Percentiles rank a stretch among this genome's conserved stretches.
Evolutionary conservation across 2,113 vertebrate genomes (phyloP).

Genomic region (Eolophus roseicapilla): DNA sequence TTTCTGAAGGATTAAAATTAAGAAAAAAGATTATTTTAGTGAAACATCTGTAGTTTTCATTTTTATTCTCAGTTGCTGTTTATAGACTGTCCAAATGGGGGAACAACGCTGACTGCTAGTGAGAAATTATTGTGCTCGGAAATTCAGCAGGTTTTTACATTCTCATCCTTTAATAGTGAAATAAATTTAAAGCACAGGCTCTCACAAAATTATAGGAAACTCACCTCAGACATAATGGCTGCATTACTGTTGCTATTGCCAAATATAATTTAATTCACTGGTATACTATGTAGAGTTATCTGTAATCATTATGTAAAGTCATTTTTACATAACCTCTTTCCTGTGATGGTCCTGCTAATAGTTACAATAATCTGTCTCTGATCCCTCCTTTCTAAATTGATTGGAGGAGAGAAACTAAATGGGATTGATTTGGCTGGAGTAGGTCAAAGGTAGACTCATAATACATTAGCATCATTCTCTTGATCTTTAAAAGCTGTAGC

Average conservation of each 20-base stretch:
- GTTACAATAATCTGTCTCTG: not conserved
- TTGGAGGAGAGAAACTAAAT: not conserved
- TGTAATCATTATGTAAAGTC: constrained; percentile 24
- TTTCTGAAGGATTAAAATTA: not conserved
- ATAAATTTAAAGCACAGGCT: constrained; percentile 1
- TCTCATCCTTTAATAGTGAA: not conserved
- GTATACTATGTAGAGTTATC: not conserved
- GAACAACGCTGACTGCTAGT: not conserved
- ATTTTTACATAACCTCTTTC: constrained; percentile 27
- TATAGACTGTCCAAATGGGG: not conserved
- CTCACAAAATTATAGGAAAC: not conserved
- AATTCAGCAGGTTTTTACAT: not conserved
- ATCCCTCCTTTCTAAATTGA: not conserved
- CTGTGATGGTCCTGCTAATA: constrained; percentile 14
- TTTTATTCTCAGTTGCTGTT: not conserved
- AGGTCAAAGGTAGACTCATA: not conserved
- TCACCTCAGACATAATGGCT: not conserved
- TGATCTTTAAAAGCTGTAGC: not conserved
- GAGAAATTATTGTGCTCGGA: not conserved
- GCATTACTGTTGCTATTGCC: constrained; percentile 11
- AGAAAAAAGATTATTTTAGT: not conserved
- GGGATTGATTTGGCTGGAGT: not conserved
- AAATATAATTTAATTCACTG: constrained; percentile 11
- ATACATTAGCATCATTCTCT: not conserved
- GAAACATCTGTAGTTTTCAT: not conserved